These are phyloP conservation scores for Drosophila serrata DNA, from an alignment of 1,140 invertebrate species.

Conservation along the genomic window DNA sequence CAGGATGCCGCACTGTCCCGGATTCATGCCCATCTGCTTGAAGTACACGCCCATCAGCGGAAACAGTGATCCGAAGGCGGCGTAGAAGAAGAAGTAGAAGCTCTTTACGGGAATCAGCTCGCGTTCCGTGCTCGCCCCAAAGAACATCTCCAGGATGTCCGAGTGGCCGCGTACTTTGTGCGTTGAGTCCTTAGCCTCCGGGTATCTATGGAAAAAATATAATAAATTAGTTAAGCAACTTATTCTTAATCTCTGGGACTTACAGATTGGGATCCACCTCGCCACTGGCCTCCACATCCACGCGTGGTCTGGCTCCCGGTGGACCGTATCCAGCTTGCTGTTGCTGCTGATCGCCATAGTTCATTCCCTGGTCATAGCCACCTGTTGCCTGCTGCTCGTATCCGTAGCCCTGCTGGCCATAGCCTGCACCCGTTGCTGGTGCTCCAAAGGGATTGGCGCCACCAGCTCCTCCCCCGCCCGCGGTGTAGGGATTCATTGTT, in stretches of 20 bases:
- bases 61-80: constrained; percentile 99
- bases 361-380: constrained; percentile 68
- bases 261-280: constrained; percentile 91
- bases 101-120: constrained; percentile 97
- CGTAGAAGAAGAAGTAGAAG: constrained; percentile 99
- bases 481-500: constrained; percentile 75
- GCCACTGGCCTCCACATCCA: constrained; percentile 90
- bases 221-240: background rate
- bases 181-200: constrained; percentile 94
- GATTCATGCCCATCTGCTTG: constrained; percentile 99
- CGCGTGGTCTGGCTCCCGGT: constrained; percentile 87
- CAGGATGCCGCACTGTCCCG: constrained; percentile 96
- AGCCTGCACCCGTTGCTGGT: constrained; percentile 50
- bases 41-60: constrained; percentile 99
- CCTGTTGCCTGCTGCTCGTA: constrained; percentile 64
- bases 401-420: constrained; percentile 62
- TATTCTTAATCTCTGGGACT: constrained; percentile 28
- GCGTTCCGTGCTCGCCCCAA: constrained; percentile 92
- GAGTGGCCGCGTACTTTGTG: constrained; percentile 94
- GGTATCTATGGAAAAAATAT: constrained; percentile 86
- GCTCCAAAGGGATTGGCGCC: constrained; percentile 76
- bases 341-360: constrained; percentile 48
- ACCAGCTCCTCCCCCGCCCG: constrained; percentile 47
- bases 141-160: constrained; percentile 93
- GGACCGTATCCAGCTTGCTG: constrained; percentile 61